phyloP scores from a whole-genome alignment of 2,113 vertebrate species.

The Pachycephala philippinensis region DNA sequence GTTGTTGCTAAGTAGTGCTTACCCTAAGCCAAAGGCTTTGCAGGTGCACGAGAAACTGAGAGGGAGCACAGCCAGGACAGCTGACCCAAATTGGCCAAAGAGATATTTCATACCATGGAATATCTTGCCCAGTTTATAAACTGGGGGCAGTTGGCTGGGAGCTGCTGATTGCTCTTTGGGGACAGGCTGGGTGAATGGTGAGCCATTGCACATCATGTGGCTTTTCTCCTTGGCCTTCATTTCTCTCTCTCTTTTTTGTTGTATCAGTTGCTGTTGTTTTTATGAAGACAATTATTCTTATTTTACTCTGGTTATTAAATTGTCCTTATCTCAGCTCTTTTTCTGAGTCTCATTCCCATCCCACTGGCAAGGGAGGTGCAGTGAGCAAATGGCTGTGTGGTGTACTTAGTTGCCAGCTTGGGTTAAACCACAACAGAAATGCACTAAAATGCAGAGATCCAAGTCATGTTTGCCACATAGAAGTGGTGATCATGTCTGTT shows the following conservation, averaged over 20 bases:
- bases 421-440: not conserved
- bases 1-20: not conserved
- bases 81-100: not conserved
- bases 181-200: not conserved
- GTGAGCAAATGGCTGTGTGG: not conserved
- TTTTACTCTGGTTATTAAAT: not conserved
- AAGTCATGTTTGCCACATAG: not conserved
- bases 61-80: not conserved
- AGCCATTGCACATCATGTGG: not conserved
- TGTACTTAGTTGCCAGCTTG: not conserved
- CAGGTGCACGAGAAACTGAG: not conserved
- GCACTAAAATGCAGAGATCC: not conserved
- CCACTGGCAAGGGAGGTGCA: not conserved
- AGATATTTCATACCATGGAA: not conserved
- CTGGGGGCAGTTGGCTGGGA: not conserved
- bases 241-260: not conserved
- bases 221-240: not conserved
- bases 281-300: not conserved
- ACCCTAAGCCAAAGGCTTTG: not conserved
- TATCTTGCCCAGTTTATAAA: not conserved
- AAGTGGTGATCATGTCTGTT: not conserved
- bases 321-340: not conserved
- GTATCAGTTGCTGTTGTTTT: not conserved
- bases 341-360: not conserved
- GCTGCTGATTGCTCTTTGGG: not conserved